Percentiles rank a stretch among this genome's conserved stretches.
phyloP scores from a whole-genome alignment of 2,888 invertebrate species.

The Calameuta filiformis region DNA sequence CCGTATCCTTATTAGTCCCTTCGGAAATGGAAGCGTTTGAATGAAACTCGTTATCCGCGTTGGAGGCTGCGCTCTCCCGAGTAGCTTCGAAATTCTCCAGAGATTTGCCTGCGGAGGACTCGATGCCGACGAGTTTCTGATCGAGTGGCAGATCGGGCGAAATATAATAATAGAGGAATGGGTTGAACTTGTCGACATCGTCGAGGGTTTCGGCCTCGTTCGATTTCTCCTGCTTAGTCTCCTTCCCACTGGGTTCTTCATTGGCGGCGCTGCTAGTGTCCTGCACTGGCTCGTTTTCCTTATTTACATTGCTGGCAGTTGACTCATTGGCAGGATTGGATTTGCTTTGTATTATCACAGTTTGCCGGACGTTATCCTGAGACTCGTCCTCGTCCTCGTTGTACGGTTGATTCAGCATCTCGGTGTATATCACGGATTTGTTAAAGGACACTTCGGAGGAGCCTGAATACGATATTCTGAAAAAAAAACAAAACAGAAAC shows the following conservation, averaged over 20 bases:
- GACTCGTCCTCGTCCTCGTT: conserved; percentile 24
- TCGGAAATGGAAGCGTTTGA: too few species aligned
- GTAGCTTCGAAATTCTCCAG: neutral
- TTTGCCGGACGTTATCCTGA: conserved; percentile 16
- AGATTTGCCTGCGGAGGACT: neutral
- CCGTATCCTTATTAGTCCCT: neutral
- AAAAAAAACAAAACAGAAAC: conserved; percentile 14
- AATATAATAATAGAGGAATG: conserved; percentile 71
- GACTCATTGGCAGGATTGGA: conserved; percentile 14
- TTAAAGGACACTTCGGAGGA: conserved; percentile 27
- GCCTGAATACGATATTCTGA: conserved; percentile 37
- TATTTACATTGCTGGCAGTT: conserved; percentile 20
- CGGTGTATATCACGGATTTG: conserved; percentile 24
- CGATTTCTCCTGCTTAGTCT: neutral
- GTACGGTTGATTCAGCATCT: conserved; percentile 4
- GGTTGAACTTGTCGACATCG: conserved; percentile 67
- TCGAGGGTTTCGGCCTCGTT: conserved; percentile 38
- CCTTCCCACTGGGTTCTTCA: conserved; percentile 15
- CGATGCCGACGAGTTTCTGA: conserved; percentile 54
- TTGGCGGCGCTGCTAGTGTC: conserved; percentile 14
- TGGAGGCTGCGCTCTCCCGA: neutral
- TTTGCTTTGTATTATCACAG: conserved; percentile 1
- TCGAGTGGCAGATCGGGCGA: conserved; percentile 68
- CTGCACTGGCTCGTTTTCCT: conserved; percentile 9
- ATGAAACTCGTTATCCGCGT: neutral